Evolutionary conservation across 2,888 invertebrate genomes (phyloP).

Genomic region (Chrysotoxum bicinctum): DNA sequence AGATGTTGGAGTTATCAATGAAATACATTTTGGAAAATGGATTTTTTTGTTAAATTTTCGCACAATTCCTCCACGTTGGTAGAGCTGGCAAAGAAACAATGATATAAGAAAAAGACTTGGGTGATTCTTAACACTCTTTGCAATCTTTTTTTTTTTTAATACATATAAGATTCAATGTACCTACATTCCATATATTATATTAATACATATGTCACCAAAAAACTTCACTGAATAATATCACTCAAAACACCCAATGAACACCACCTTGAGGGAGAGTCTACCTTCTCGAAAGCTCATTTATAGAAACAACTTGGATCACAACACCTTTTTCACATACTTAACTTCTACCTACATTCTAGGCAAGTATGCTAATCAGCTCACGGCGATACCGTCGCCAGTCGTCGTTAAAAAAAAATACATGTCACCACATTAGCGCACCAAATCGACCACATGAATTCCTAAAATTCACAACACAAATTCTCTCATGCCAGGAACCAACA

Average conservation of each 20-base stretch:
- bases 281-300: neutral
- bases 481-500: neutral
- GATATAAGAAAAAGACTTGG: too few species aligned
- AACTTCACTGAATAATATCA: neutral
- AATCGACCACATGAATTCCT: conserved; percentile 43
- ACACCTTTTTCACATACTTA: neutral
- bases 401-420: conserved; percentile 6
- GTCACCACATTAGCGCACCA: conserved; percentile 40
- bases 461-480: conserved; percentile 42
- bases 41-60: too few species aligned
- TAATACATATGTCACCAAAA: too few species aligned
- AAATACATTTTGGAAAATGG: too few species aligned
- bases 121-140: too few species aligned
- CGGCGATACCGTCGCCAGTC: neutral
- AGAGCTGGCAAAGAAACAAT: too few species aligned
- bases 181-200: too few species aligned
- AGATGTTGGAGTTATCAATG: too few species aligned
- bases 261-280: neutral
- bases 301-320: neutral
- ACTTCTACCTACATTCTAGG: neutral
- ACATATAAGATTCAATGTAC: too few species aligned
- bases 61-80: too few species aligned
- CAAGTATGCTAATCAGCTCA: neutral
- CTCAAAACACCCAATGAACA: neutral
- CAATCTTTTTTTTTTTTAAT: too few species aligned